Conservation (phyloP, 2,113 vertebrate species). For the Ardeotis arabs region DNA sequence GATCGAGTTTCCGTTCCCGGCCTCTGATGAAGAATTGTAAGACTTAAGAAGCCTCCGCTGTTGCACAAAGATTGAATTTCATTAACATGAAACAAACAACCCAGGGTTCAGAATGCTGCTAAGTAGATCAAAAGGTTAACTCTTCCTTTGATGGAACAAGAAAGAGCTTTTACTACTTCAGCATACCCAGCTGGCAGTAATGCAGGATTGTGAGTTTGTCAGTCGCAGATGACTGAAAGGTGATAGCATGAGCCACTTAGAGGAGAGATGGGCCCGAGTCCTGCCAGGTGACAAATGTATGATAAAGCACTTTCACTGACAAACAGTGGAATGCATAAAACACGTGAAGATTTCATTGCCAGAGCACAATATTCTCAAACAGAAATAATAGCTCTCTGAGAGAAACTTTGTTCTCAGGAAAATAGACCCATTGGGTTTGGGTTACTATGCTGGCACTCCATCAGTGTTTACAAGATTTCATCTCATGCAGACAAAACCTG, state of each 20-base stretch:
- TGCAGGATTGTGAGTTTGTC: background rate
- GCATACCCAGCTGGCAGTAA: background rate
- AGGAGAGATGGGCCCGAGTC: background rate
- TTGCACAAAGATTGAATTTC: slow-evolving; percentile 43
- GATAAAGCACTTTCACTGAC: background rate
- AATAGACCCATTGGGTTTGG: background rate
- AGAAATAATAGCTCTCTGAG: background rate
- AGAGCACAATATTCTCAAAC: background rate
- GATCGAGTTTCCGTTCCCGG: slow-evolving; percentile 25
- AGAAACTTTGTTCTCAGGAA: background rate
- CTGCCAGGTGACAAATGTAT: background rate
- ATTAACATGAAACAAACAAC: slow-evolving; percentile 57
- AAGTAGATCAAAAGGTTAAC: slow-evolving; percentile 60
- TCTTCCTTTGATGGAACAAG: slow-evolving; percentile 44
- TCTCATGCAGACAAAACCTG: background rate
- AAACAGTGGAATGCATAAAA: background rate
- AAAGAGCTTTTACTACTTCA: slow-evolving; percentile 39
- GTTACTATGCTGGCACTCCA: background rate
- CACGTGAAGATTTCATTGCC: background rate
- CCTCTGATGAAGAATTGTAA: slow-evolving; percentile 11
- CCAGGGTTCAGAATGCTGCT: slow-evolving; percentile 28
- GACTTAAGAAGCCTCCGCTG: slow-evolving; percentile 8
- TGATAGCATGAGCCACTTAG: background rate
- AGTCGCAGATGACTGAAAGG: background rate
- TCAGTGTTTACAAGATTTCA: background rate